These are phyloP conservation scores for Procavia capensis DNA, from an alignment of 2,113 vertebrate genomes.

Conservation along the genomic window DNA sequence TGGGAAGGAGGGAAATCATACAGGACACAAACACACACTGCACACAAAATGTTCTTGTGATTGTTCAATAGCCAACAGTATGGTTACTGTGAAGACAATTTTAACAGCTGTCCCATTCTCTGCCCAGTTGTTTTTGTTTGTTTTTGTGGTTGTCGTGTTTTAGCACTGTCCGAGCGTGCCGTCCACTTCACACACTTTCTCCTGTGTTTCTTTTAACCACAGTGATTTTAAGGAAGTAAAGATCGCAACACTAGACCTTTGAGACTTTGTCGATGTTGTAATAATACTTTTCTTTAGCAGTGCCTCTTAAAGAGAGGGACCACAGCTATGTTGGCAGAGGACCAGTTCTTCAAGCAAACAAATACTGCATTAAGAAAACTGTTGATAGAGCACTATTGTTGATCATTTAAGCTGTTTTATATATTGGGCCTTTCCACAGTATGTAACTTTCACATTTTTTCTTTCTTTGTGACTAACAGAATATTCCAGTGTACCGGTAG, in stretches of 20 bases:
- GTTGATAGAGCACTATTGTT: neutral
- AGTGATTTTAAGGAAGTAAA: neutral
- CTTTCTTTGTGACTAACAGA: conserved; percentile 63
- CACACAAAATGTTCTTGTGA: no score
- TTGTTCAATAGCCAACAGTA: no score
- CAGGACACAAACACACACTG: no score
- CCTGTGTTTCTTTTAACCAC: neutral
- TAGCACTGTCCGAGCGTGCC: neutral
- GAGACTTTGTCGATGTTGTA: neutral
- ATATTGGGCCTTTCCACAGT: neutral
- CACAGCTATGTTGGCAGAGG: neutral
- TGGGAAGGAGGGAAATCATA: no score
- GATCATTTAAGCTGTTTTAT: neutral
- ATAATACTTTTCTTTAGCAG: neutral
- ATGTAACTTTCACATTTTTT: neutral
- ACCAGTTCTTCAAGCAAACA: conserved; percentile 4
- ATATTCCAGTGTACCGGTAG: neutral
- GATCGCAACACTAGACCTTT: neutral
- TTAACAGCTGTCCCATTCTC: neutral
- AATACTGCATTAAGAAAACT: neutral
- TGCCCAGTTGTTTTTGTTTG: neutral
- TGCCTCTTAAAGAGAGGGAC: neutral
- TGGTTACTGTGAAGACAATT: neutral
- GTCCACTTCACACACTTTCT: neutral
- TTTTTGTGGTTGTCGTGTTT: neutral